Evolutionary conservation across 2,888 invertebrate species (phyloP).

Genomic region (Leucoptera coffeella): DNA sequence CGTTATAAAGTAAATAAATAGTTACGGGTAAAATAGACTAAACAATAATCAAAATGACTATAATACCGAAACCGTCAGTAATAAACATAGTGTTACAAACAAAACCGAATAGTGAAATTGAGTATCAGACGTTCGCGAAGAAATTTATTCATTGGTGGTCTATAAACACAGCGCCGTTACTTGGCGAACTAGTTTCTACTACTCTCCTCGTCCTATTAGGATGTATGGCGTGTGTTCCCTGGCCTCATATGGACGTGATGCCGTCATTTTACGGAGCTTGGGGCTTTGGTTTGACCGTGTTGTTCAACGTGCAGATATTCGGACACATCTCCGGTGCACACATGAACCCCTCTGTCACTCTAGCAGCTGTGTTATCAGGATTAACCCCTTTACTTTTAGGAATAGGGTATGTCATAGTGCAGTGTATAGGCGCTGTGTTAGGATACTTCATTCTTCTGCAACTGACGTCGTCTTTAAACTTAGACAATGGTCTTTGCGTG

Average conservation of each 20-base stretch:
- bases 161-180: constrained; percentile 21
- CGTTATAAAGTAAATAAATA: no score
- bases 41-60: no score
- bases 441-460: constrained; percentile 61
- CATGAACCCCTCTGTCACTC: constrained; percentile 70
- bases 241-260: constrained; percentile 20
- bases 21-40: no score
- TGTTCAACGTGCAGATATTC: constrained; percentile 64
- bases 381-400: constrained; percentile 48
- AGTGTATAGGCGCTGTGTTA: constrained; percentile 60
- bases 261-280: constrained; percentile 45
- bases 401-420: constrained; percentile 56
- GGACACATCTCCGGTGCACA: constrained; percentile 76
- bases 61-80: no score
- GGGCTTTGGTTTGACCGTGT: constrained; percentile 63
- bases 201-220: constrained; percentile 62
- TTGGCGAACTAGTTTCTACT: constrained; percentile 65
- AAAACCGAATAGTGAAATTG: no score
- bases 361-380: constrained; percentile 58
- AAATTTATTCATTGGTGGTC: constrained; percentile 6
- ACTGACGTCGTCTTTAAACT: constrained; percentile 33
- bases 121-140: no score
- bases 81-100: no score
- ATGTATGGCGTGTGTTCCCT: constrained; percentile 63
- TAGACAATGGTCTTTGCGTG: constrained; percentile 49